A percentile compares a stretch with the other conserved stretches of the same genome.
Conservation (phyloP, 2,888 invertebrate species). For the Scrobipalpa costella region DNA sequence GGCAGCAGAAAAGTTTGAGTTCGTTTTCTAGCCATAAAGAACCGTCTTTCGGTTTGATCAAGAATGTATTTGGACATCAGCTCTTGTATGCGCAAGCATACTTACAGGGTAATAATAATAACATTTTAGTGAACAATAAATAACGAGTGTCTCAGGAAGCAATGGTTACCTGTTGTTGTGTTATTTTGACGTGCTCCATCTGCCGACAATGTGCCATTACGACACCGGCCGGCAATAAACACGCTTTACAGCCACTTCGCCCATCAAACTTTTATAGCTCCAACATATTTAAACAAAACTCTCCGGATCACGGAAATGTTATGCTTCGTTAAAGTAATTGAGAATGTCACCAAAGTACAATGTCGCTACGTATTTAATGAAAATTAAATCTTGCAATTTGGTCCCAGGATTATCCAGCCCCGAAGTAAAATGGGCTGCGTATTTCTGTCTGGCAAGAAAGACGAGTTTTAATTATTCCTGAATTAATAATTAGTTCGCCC, state of each 20-base stretch:
- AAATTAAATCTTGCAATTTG: constrained; percentile 20
- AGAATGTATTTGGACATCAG: not conserved
- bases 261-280: constrained; percentile 56
- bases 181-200: constrained; percentile 38
- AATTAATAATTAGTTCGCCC: not conserved
- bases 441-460: not conserved
- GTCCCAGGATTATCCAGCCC: constrained; percentile 10
- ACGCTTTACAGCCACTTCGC: constrained; percentile 47
- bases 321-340: constrained; percentile 40
- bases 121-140: too few species aligned
- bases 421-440: constrained; percentile 1
- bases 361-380: constrained; percentile 7
- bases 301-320: constrained; percentile 43
- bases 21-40: not conserved
- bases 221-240: constrained; percentile 56
- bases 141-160: not conserved
- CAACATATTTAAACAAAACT: constrained; percentile 50
- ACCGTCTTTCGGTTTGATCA: not conserved
- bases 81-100: not conserved
- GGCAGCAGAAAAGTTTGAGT: not conserved
- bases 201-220: constrained; percentile 51
- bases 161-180: constrained; percentile 43
- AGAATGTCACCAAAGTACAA: constrained; percentile 36
- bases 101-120: not conserved
- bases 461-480: not conserved